Evolutionary conservation across 2,113 vertebrate species (phyloP).

Genomic region (Bothrops jararaca): DNA sequence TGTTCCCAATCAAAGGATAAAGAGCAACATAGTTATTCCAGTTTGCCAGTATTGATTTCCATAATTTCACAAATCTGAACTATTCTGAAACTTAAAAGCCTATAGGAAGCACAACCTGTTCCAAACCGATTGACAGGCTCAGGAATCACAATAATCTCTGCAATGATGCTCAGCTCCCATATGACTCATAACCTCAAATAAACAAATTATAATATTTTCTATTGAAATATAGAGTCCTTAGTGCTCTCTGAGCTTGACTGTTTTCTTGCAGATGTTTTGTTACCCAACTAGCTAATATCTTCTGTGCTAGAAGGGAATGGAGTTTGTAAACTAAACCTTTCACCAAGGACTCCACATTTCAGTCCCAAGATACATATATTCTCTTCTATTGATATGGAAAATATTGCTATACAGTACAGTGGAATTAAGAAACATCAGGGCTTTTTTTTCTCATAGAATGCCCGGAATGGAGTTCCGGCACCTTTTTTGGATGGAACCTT

Average conservation of each 20-base stretch:
- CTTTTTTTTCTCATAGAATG: no score
- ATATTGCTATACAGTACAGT: neutral
- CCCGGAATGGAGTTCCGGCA: no score
- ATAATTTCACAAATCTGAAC: neutral
- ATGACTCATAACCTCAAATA: neutral
- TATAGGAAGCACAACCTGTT: neutral
- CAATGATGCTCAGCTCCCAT: neutral
- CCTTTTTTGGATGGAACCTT: no score
- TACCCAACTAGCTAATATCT: neutral
- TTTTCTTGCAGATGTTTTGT: neutral
- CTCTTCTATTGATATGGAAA: neutral
- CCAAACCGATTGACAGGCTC: neutral
- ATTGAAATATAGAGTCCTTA: neutral
- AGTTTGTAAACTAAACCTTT: neutral
- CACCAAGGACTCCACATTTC: neutral
- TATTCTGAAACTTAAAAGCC: neutral
- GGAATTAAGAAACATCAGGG: neutral
- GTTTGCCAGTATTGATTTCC: neutral
- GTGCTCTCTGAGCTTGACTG: neutral
- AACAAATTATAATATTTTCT: neutral
- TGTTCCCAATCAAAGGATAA: neutral
- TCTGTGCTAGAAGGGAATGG: neutral
- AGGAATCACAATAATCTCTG: neutral
- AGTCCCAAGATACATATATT: neutral
- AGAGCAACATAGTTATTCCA: neutral